A percentile compares a stretch with the other conserved stretches of the same genome.
Conservation (phyloP, 2,888 invertebrate species). For the Bombylius discolor region DNA sequence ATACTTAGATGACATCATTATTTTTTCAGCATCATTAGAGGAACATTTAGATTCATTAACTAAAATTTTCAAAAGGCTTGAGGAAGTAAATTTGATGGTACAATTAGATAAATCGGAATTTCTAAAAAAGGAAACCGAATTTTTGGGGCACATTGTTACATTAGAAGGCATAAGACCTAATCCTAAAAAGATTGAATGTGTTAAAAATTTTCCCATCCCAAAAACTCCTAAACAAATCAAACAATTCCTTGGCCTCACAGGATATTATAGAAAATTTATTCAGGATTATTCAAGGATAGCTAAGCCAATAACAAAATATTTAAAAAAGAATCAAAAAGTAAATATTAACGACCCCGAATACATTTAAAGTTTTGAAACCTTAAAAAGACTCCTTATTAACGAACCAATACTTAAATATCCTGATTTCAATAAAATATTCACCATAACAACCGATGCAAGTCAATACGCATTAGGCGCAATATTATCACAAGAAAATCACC, state of each 20-base stretch:
- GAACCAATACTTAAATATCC: constrained; percentile 8
- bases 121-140: constrained; percentile 15
- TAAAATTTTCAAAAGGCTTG: constrained; percentile 10
- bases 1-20: constrained; percentile 18
- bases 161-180: constrained; percentile 16
- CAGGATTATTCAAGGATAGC: constrained; percentile 23
- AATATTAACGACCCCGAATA: constrained; percentile 7
- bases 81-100: constrained; percentile 10
- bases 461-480: constrained; percentile 19
- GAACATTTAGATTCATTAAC: constrained; percentile 12
- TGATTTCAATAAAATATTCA: constrained; percentile 16
- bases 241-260: constrained; percentile 8
- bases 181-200: constrained; percentile 12
- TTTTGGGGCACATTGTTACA: constrained; percentile 19
- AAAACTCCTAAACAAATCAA: constrained; percentile 13
- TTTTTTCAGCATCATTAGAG: constrained; percentile 13
- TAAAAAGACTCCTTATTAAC: constrained; percentile 3
- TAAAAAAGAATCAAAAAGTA: constrained; percentile 7
- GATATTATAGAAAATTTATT: constrained; percentile 20
- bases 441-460: constrained; percentile 21
- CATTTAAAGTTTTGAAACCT: neutral
- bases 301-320: constrained; percentile 3
- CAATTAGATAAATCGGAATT: constrained; percentile 15
- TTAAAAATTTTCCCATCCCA: constrained; percentile 12
- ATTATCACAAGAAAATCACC: constrained; percentile 18